A percentile compares a stretch with the other conserved stretches of the same genome.
These are phyloP conservation scores for Gastracanthus pulcherrimus DNA, from an alignment of 2,888 invertebrate species.

Conservation along the genomic window DNA sequence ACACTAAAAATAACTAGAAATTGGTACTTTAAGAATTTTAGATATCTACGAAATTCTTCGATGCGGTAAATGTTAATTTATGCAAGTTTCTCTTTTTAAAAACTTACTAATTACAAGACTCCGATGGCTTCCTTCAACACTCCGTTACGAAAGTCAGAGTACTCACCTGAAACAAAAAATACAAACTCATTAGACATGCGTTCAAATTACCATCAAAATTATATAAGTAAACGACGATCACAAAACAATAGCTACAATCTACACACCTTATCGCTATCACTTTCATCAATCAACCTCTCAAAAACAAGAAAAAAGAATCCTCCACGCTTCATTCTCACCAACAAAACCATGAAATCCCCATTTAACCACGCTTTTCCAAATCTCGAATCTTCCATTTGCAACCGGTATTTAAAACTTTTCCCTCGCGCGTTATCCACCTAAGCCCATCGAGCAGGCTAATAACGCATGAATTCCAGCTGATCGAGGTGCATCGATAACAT, in stretches of 20 bases:
- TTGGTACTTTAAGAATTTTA: no score
- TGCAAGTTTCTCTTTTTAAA: no score
- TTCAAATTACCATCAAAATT: neutral
- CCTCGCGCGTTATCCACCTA: no score
- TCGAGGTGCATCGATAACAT: neutral
- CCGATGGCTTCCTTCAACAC: neutral
- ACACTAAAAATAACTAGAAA: no score
- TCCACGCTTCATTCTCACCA: neutral
- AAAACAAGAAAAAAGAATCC: no score
- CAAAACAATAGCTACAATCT: neutral
- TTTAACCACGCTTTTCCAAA: neutral
- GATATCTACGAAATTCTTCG: no score
- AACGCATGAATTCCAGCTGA: neutral
- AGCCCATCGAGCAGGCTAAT: no score
- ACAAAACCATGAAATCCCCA: neutral
- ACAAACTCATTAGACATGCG: neutral
- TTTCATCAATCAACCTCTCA: neutral
- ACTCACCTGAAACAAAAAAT: slow-evolving; percentile 7
- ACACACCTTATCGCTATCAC: neutral
- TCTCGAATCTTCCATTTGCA: neutral
- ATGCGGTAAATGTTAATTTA: no score
- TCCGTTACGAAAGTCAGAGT: neutral
- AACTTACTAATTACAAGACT: neutral
- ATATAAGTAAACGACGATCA: neutral
- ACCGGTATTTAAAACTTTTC: neutral